These are phyloP conservation scores for Deladenus siricidicola DNA, from an alignment of 2,888 invertebrate species.

Conservation along the genomic window DNA sequence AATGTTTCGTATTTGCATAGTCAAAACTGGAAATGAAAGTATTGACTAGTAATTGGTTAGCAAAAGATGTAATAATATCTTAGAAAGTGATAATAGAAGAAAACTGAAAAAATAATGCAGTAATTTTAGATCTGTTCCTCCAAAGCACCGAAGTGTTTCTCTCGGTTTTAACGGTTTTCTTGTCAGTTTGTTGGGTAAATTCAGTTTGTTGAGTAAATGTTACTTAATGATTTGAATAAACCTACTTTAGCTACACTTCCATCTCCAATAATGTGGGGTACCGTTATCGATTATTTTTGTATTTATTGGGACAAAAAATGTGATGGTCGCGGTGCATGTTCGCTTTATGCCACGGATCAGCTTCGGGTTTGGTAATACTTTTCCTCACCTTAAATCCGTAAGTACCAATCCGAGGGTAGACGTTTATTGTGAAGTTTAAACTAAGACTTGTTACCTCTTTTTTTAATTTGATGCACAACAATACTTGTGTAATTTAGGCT, in stretches of 20 bases:
- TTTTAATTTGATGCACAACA: not conserved
- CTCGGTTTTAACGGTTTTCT: slow-evolving; percentile 52
- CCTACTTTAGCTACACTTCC: slow-evolving; percentile 49
- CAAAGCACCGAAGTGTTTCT: slow-evolving; percentile 48
- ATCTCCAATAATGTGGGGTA: slow-evolving; percentile 55
- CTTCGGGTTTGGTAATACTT: slow-evolving; percentile 47
- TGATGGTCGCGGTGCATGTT: slow-evolving; percentile 53
- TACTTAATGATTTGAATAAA: not conserved
- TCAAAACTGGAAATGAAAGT: no score
- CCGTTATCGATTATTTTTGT: slow-evolving; percentile 55
- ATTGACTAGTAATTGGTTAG: no score
- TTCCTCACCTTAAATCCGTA: no score
- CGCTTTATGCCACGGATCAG: slow-evolving; percentile 54
- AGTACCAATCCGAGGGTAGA: no score
- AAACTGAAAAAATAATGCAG: not conserved
- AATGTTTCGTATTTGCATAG: no score
- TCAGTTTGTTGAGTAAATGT: slow-evolving; percentile 1
- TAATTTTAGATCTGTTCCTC: slow-evolving; percentile 42
- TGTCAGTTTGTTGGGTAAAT: slow-evolving; percentile 45
- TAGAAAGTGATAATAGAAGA: no score
- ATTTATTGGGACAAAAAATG: slow-evolving; percentile 54
- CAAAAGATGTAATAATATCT: no score
- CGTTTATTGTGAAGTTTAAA: no score
- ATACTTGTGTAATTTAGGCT: slow-evolving; percentile 35
- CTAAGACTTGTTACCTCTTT: slow-evolving; percentile 3